phyloP scores from a whole-genome alignment of 2,797 vertebrate genomes.

The Tinamus major region DNA sequence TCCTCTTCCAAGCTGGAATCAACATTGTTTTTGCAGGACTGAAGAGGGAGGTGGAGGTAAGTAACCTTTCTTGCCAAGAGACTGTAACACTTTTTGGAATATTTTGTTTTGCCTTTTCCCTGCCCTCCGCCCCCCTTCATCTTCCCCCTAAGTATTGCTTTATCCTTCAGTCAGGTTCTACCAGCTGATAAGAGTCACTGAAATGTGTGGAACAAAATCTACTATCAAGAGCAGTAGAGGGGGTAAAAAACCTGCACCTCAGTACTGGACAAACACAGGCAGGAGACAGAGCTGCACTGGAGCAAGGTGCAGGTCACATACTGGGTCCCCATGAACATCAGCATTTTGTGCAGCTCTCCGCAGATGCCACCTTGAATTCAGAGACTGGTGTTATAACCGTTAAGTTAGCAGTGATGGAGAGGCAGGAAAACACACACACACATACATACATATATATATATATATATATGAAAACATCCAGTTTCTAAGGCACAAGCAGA shows the following conservation, averaged over 20 bases:
- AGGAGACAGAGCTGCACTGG: neutral
- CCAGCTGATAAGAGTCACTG: neutral
- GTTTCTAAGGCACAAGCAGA: neutral
- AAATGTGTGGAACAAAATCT: neutral
- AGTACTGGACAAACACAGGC: neutral
- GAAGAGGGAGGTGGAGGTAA: neutral
- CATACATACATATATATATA: too few species aligned
- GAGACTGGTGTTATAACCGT: neutral
- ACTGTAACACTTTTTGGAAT: neutral
- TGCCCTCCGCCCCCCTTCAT: too few species aligned
- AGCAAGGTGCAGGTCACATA: neutral
- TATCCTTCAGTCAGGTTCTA: neutral
- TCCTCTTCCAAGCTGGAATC: neutral
- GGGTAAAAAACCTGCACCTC: neutral
- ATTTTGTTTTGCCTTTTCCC: too few species aligned
- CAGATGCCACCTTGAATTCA: neutral
- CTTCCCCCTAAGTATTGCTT: neutral
- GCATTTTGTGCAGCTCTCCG: neutral
- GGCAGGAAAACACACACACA: fast-evolving
- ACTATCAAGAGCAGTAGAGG: neutral
- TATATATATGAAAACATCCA: neutral
- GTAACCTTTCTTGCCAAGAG: neutral
- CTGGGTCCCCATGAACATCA: neutral
- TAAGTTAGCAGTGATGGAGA: neutral
- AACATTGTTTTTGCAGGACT: neutral